Percentiles rank a stretch among this genome's conserved stretches.
These are phyloP conservation scores for Deilephila elpenor DNA, from an alignment of 2,888 invertebrate genomes.

Conservation along the genomic window DNA sequence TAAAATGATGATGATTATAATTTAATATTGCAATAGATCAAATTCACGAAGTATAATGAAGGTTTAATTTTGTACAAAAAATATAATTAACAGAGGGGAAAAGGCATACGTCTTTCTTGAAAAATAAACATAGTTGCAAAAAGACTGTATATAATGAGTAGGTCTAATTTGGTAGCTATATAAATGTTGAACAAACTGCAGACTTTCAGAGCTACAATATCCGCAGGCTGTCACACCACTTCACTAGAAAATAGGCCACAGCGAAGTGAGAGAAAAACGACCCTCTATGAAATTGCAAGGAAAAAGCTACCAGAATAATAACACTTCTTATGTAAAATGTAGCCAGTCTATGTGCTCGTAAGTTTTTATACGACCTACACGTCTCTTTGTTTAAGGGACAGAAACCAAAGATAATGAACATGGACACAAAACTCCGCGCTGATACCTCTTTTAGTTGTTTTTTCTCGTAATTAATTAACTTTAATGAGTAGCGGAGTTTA, in stretches of 20 bases:
- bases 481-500: slow-evolving; percentile 7
- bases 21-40: no score
- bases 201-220: slow-evolving; percentile 56
- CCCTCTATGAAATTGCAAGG: slow-evolving; percentile 60
- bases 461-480: slow-evolving; percentile 6
- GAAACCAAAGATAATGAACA: not conserved
- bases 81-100: no score
- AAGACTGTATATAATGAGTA: not conserved
- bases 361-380: not conserved
- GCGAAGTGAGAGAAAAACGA: slow-evolving; percentile 56
- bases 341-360: not conserved
- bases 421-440: not conserved
- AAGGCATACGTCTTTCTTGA: not conserved
- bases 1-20: no score
- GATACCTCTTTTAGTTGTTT: slow-evolving; percentile 4
- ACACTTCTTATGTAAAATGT: slow-evolving; percentile 12
- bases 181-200: slow-evolving; percentile 51
- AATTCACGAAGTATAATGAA: no score
- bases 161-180: slow-evolving; percentile 35
- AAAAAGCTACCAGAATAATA: slow-evolving; percentile 28
- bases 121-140: not conserved
- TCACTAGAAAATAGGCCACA: slow-evolving; percentile 73
- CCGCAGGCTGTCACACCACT: slow-evolving; percentile 54
- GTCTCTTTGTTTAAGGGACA: not conserved
- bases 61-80: no score